Conservation (phyloP, 2,797 vertebrate species). For the Rhincodon typus region DNA sequence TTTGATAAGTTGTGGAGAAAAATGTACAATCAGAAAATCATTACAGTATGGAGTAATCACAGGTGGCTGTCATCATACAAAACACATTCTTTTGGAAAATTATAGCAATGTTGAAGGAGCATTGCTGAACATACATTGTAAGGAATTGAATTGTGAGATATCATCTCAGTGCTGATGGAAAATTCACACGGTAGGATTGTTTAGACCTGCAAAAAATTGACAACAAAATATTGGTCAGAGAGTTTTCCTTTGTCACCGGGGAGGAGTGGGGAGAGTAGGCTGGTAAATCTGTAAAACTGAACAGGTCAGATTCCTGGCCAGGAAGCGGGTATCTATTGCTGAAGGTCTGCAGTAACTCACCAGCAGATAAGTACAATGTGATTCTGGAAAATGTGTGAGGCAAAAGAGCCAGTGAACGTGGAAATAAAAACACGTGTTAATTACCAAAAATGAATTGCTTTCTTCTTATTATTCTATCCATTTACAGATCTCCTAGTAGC, state of each 20-base stretch:
- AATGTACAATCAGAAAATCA: neutral
- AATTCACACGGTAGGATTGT: neutral
- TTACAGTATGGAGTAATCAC: neutral
- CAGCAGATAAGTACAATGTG: neutral
- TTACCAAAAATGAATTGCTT: neutral
- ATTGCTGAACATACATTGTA: neutral
- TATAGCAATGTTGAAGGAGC: neutral
- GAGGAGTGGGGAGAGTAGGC: too few relatives aligned
- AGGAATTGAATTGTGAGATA: neutral
- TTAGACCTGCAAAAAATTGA: neutral
- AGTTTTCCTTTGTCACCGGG: neutral
- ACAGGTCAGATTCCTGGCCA: neutral
- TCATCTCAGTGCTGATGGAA: neutral
- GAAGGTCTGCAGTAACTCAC: neutral
- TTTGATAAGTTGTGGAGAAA: neutral
- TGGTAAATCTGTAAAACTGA: neutral
- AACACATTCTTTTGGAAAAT: neutral
- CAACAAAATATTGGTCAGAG: neutral
- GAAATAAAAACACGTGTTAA: neutral
- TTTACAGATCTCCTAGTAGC: neutral
- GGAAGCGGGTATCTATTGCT: too few relatives aligned
- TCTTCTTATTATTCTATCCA: neutral
- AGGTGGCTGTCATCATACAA: neutral
- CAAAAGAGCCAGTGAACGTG: neutral
- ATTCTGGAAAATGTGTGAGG: neutral